phyloP scores from a whole-genome alignment of 2,113 vertebrate species.

The Corythaeola cristata region DNA sequence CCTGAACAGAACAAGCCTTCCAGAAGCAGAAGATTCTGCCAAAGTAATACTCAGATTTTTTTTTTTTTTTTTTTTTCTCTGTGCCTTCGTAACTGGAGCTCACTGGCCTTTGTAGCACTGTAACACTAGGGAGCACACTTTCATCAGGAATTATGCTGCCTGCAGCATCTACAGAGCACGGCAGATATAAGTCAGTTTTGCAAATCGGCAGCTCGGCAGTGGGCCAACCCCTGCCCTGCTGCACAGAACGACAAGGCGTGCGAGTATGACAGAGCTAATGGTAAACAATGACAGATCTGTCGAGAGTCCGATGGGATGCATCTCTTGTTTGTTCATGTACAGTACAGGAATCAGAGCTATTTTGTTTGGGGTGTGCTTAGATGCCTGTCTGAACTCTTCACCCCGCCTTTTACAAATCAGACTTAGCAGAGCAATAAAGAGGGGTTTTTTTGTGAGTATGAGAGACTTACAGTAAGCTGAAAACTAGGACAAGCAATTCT shows the following conservation, averaged over 20 bases:
- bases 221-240: slow-evolving; percentile 39
- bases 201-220: slow-evolving; percentile 27
- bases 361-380: slow-evolving; percentile 65
- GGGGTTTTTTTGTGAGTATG: background rate
- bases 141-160: slow-evolving; percentile 71
- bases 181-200: background rate
- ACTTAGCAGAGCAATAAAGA: slow-evolving; percentile 51
- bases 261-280: slow-evolving; percentile 64
- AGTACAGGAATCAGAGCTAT: slow-evolving; percentile 45
- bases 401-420: slow-evolving; percentile 55
- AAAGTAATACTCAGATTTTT: background rate
- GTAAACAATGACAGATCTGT: slow-evolving; percentile 76
- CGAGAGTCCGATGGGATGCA: slow-evolving; percentile 35
- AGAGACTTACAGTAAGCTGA: slow-evolving; percentile 22
- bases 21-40: background rate
- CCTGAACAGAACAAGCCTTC: background rate
- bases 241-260: slow-evolving; percentile 64
- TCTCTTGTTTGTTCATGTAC: slow-evolving; percentile 48
- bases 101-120: background rate
- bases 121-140: slow-evolving; percentile 82
- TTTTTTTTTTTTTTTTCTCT: background rate
- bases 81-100: background rate
- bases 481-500: background rate
- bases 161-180: background rate
- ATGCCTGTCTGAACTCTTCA: slow-evolving; percentile 75